Evolutionary conservation across 2,113 vertebrate genomes (phyloP), one percentile per base, ranked within the genome.

Genomic region (Sterna hirundo): DNA sequence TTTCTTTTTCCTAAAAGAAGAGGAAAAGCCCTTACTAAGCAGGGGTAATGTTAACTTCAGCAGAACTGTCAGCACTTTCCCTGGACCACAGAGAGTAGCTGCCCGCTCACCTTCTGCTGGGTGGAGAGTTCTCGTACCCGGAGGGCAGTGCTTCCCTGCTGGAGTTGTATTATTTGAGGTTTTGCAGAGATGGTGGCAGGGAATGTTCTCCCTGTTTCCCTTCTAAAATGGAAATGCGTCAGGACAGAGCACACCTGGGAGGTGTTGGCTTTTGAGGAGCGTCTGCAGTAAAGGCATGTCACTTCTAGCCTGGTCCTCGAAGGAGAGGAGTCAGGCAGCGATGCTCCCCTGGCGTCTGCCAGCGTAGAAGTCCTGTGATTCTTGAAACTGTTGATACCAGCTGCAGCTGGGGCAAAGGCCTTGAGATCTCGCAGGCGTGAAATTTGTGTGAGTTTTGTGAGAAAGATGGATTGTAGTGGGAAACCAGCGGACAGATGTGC

Each of bases 281-380:
- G 0, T 17, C 49, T 70, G 54, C 4, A 5, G 36, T 38, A 1
- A 17, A 32, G 36, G 7, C 4, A 4, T 65, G 75, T 30, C 23
- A 0, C 36, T 38, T 60, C 3, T 5, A 44, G 55, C 29, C 26
- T n/a, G 55, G 9, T 19, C 20, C n/a, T 36, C 6, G 11, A 0
- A 15, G 23, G 65, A 58, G 3, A 25, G 79, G 75, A 15, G 13
- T 8, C 19, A 1, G 0, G 0, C 46, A 22, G 3, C 3, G 5
- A 5, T 4, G 46, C 54, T 81, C 54, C 47, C 22, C 4, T 0
- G 3, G 12, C 9, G 32, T n/a, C 52, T 27, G 60, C 34, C 57
- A 36, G n/a, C 6, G 1, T 3, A 30, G 11, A 17, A n/a, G 13
- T 29, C 29, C 61, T 36, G n/a, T 18, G 58, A 2, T 26, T 42